Conservation (phyloP, 2,888 invertebrate genomes). For the Eupithecia subumbrata region DNA sequence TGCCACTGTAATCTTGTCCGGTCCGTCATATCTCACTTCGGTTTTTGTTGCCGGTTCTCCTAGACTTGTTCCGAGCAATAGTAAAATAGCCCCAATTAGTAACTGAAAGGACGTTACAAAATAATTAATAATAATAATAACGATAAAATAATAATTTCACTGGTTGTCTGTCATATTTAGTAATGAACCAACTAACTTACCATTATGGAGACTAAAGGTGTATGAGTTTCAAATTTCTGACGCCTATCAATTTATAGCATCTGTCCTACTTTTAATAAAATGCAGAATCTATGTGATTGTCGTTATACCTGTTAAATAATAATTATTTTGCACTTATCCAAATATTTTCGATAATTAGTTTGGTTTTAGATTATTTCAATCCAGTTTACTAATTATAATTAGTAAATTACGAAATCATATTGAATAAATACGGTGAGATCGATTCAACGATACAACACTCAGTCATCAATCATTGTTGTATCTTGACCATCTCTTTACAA, state of each 20-base stretch:
- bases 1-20: slow-evolving; percentile 43
- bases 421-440: not conserved
- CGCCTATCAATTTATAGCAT: slow-evolving; percentile 31
- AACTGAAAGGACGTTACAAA: slow-evolving; percentile 47
- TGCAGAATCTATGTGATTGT: slow-evolving; percentile 11
- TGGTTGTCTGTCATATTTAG: not conserved
- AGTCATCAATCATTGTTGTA: slow-evolving; percentile 5
- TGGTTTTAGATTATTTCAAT: slow-evolving; percentile 25
- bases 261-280: slow-evolving; percentile 4
- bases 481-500: not conserved
- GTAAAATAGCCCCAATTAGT: slow-evolving; percentile 41
- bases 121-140: not conserved
- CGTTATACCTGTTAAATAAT: slow-evolving; percentile 35
- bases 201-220: slow-evolving; percentile 6
- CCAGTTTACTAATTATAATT: slow-evolving; percentile 26
- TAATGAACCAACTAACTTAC: not conserved
- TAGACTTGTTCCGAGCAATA: slow-evolving; percentile 48
- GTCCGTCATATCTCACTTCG: slow-evolving; percentile 41
- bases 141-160: not conserved
- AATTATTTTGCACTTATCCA: slow-evolving; percentile 13
- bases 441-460: not conserved
- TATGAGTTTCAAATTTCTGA: not conserved
- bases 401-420: slow-evolving; percentile 13
- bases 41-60: slow-evolving; percentile 39
- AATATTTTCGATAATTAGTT: slow-evolving; percentile 22